Conservation (phyloP, 2,797 vertebrate species). For the Lerista edwardsae region DNA sequence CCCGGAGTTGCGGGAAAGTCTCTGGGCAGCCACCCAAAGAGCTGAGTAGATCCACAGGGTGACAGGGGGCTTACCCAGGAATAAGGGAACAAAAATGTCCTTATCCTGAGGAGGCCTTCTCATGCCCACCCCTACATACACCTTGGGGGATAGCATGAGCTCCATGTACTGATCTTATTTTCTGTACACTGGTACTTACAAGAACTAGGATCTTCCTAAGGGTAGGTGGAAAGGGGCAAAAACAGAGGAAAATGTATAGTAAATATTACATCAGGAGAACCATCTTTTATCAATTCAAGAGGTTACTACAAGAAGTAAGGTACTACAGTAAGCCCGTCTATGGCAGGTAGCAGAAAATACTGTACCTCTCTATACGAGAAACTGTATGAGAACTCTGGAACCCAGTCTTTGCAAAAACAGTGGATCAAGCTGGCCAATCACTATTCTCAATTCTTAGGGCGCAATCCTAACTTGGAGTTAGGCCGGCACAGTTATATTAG, state of each 20-base stretch:
- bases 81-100: too few species aligned
- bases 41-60: too few species aligned
- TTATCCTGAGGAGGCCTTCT: too few species aligned
- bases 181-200: not conserved
- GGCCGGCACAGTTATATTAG: too few species aligned
- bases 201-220: too few species aligned
- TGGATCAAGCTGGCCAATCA: not conserved
- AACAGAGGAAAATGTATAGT: not conserved
- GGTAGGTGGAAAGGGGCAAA: not conserved
- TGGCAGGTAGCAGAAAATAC: not conserved
- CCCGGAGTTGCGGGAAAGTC: too few species aligned
- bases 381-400: not conserved
- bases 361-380: not conserved
- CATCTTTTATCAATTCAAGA: not conserved
- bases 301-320: not conserved
- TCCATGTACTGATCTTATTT: not conserved
- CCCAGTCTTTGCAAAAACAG: not conserved
- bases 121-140: too few species aligned
- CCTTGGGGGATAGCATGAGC: not conserved
- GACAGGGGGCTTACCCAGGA: too few species aligned
- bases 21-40: too few species aligned
- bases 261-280: not conserved
- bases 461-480: too few species aligned
- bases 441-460: not conserved
- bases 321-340: not conserved